Evolutionary conservation across 2,888 invertebrate genomes (phyloP).

Genomic region (Caenorhabditis becei): DNA sequence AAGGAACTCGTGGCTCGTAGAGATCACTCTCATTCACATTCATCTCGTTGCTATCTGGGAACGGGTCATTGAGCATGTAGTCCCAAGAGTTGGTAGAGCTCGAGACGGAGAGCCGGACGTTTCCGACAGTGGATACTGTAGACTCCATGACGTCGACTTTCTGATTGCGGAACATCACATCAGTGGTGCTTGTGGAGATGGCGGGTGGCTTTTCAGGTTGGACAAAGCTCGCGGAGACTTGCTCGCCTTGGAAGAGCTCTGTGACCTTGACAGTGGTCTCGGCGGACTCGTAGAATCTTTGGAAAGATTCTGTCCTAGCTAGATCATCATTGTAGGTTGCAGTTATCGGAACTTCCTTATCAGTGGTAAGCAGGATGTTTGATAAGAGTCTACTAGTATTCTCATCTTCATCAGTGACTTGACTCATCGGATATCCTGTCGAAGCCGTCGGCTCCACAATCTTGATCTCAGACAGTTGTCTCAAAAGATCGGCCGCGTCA

Average conservation of each 20-base stretch:
- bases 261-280: slow-evolving; percentile 69
- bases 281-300: slow-evolving; percentile 68
- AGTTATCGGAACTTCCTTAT: slow-evolving; percentile 43
- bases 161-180: slow-evolving; percentile 52
- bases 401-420: slow-evolving; percentile 33
- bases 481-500: slow-evolving; percentile 47
- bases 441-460: slow-evolving; percentile 35
- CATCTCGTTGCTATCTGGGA: slow-evolving; percentile 57
- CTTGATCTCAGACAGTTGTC: slow-evolving; percentile 52
- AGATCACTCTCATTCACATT: slow-evolving; percentile 39
- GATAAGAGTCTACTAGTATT: slow-evolving; percentile 48
- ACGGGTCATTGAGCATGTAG: slow-evolving; percentile 62
- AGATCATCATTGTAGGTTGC: slow-evolving; percentile 67
- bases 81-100: slow-evolving; percentile 62
- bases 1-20: slow-evolving; percentile 69
- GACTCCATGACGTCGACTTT: slow-evolving; percentile 38
- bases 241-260: slow-evolving; percentile 55
- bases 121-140: slow-evolving; percentile 31
- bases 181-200: slow-evolving; percentile 49
- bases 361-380: slow-evolving; percentile 45
- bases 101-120: slow-evolving; percentile 42
- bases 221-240: slow-evolving; percentile 12
- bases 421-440: slow-evolving; percentile 36
- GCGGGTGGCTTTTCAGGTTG: slow-evolving; percentile 14
- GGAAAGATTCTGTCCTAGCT: slow-evolving; percentile 59